phyloP scores from a whole-genome alignment of 2,888 invertebrate genomes.

The Tenthredo amoena region DNA sequence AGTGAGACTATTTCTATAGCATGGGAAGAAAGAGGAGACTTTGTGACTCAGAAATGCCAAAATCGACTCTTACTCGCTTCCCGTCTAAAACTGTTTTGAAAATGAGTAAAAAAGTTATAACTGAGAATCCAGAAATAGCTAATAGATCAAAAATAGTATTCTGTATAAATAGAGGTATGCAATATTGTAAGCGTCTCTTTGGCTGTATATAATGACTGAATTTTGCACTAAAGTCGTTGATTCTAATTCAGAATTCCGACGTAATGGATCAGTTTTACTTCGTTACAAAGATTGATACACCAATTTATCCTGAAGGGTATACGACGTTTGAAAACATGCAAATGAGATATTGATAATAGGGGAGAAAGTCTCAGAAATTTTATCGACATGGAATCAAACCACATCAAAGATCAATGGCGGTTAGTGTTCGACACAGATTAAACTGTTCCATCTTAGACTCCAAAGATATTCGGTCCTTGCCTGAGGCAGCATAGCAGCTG shows the following conservation, averaged over 20 bases:
- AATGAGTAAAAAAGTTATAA: neutral
- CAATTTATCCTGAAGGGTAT: neutral
- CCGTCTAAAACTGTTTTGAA: neutral
- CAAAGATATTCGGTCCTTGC: neutral
- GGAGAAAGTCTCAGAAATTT: neutral
- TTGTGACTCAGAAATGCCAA: neutral
- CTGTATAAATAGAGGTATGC: neutral
- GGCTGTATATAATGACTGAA: neutral
- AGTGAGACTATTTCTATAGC: neutral
- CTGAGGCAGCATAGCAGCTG: neutral
- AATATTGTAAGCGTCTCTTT: neutral
- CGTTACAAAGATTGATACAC: neutral
- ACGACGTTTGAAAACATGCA: neutral
- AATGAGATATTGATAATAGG: neutral
- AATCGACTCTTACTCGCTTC: neutral
- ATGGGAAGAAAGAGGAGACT: neutral
- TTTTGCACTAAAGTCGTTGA: neutral
- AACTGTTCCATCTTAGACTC: neutral
- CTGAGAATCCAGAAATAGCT: neutral
- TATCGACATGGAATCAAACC: neutral
- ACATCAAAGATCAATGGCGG: neutral
- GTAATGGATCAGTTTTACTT: neutral
- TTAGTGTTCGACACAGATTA: neutral
- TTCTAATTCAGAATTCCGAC: neutral
- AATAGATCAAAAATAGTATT: neutral